phyloP scores from a whole-genome alignment of 92 coral and sea anemone species.

The Zoanthus sociatus region DNA sequence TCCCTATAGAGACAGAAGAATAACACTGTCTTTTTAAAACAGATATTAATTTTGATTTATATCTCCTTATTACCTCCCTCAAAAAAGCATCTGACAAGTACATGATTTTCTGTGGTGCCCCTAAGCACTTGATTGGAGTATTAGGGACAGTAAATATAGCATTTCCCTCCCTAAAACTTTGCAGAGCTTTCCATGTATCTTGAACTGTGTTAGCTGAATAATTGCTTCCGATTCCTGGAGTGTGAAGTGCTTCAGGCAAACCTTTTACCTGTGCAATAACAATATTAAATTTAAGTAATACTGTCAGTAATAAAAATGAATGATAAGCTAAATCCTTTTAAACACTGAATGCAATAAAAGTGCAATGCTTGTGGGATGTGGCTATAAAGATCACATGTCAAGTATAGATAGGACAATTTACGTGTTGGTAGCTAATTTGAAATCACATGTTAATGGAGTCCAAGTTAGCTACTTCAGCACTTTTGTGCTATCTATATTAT shows the following conservation, averaged over 20 bases:
- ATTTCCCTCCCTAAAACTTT: slow-evolving; percentile 90
- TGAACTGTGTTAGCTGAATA: slow-evolving; percentile 86
- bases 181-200: slow-evolving; percentile 95
- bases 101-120: slow-evolving; percentile 99
- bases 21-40: too few species aligned
- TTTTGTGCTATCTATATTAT: too few species aligned
- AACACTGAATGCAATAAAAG: too few species aligned
- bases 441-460: too few species aligned
- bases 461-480: too few species aligned
- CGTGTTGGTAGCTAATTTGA: too few species aligned
- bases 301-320: not conserved
- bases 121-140: slow-evolving; percentile 94
- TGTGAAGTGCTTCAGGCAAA: slow-evolving; percentile 84
- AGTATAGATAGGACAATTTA: too few species aligned
- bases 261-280: slow-evolving; percentile 74
- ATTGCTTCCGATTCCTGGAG: slow-evolving; percentile 90
- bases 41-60: too few species aligned
- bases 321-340: too few species aligned
- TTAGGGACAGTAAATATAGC: slow-evolving; percentile 95
- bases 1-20: too few species aligned
- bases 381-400: too few species aligned
- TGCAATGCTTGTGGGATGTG: too few species aligned
- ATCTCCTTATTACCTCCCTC: slow-evolving; percentile 66
- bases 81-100: slow-evolving; percentile 90
- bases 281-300: not conserved